Conservation (phyloP, 1,140 invertebrate genomes). For the Caenorhabditis latens region DNA sequence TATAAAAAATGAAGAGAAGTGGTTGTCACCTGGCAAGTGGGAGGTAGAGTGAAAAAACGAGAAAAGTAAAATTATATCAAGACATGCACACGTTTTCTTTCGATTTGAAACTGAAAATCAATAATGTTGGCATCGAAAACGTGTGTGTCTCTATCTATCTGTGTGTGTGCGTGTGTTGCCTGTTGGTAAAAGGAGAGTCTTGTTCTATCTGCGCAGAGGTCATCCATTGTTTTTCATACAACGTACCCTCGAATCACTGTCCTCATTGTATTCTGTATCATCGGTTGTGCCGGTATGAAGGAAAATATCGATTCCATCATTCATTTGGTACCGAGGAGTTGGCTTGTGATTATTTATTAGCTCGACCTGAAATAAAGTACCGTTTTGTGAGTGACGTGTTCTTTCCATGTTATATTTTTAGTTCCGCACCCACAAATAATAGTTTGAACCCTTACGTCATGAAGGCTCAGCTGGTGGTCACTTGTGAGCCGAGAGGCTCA, state of each 20-base stretch:
- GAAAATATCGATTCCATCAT: constrained; percentile 25
- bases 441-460: background rate
- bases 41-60: too few relatives aligned
- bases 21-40: too few relatives aligned
- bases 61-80: background rate
- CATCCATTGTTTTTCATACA: constrained; percentile 10
- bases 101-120: constrained; percentile 24
- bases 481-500: background rate
- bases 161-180: background rate
- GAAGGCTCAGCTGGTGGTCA: background rate
- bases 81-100: background rate
- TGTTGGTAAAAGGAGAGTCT: background rate
- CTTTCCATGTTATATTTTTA: background rate
- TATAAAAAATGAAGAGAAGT: too few relatives aligned
- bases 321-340: constrained; percentile 4
- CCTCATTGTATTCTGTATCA: constrained; percentile 31
- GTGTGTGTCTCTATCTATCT: background rate
- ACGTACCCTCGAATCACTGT: constrained; percentile 45
- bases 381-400: too few relatives aligned
- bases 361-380: constrained; percentile 14
- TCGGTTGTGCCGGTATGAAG: constrained; percentile 30
- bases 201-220: constrained; percentile 14
- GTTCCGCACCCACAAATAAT: background rate
- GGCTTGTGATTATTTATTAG: constrained; percentile 40
- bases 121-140: background rate